Evolutionary conservation across 1,140 invertebrate genomes (phyloP).

Genomic region (Rhyzopertha dominica): DNA sequence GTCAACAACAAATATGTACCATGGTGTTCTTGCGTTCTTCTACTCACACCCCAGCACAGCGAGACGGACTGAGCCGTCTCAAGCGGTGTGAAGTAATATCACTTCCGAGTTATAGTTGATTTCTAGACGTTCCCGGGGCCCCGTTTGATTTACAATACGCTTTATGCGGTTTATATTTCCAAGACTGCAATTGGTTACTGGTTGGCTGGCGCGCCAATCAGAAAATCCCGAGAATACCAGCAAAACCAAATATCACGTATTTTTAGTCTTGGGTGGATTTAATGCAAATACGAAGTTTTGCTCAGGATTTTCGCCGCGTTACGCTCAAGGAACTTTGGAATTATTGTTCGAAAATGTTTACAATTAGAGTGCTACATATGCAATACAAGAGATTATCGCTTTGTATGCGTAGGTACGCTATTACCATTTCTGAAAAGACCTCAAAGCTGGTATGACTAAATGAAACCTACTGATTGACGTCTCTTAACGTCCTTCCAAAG

Average conservation of each 20-base stretch:
- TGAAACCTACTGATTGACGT: no score
- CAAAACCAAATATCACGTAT: conserved; percentile 6
- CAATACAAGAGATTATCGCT: no score
- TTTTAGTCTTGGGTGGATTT: background rate
- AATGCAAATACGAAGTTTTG: background rate
- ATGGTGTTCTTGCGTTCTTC: conserved; percentile 5
- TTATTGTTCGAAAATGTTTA: no score
- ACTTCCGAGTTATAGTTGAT: conserved; percentile 27
- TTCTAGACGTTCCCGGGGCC: conserved; percentile 19
- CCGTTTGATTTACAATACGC: conserved; percentile 12
- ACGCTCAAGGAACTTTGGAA: no score
- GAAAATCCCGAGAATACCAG: conserved; percentile 3
- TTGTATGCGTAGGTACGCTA: no score
- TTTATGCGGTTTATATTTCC: conserved; percentile 4
- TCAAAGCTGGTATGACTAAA: no score
- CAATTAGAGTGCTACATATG: no score
- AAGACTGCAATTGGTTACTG: conserved; percentile 10
- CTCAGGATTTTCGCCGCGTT: no score
- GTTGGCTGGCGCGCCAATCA: conserved; percentile 4
- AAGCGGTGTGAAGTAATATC: conserved; percentile 13
- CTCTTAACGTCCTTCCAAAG: no score
- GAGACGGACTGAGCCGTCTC: conserved; percentile 1
- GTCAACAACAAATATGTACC: conserved; percentile 8
- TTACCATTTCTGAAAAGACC: no score
- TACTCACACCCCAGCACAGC: background rate